These are phyloP conservation scores for Coelinius sp. DNA, from an alignment of 2,888 invertebrate species.

Conservation along the genomic window DNA sequence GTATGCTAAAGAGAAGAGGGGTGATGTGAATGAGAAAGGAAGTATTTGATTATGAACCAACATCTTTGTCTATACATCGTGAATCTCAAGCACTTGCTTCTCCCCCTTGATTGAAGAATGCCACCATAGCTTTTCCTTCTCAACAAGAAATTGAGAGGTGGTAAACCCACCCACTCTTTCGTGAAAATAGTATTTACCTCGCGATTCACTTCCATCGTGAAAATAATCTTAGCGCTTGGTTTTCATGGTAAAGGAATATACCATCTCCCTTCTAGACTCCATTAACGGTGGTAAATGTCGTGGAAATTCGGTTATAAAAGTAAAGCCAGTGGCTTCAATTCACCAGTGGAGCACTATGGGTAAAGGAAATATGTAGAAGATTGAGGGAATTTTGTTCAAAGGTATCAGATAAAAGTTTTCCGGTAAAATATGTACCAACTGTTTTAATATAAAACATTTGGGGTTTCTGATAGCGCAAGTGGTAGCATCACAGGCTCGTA, in stretches of 20 bases:
- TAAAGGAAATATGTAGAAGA: conserved; percentile 1
- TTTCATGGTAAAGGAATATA: conserved; percentile 35
- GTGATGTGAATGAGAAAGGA: not conserved
- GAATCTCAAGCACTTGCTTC: not conserved
- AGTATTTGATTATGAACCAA: not conserved
- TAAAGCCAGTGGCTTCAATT: conserved; percentile 39
- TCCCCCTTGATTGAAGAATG: not conserved
- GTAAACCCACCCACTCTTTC: conserved; percentile 8
- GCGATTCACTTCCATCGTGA: conserved; percentile 22
- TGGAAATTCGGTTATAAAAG: conserved; percentile 56
- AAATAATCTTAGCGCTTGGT: conserved; percentile 38
- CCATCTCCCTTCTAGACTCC: conserved; percentile 43
- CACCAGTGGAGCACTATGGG: not conserved
- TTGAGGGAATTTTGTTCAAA: not conserved
- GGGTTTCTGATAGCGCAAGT: no score
- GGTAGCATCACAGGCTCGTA: no score
- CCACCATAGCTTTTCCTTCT: not conserved
- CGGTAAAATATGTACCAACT: not conserved
- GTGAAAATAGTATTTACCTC: conserved; percentile 30
- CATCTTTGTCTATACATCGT: not conserved
- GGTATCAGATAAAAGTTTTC: not conserved
- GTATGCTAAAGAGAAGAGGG: not conserved
- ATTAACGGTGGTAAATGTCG: conserved; percentile 56
- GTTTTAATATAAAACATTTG: no score
- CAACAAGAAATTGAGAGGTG: conserved; percentile 15